Percentiles rank a stretch among this genome's conserved stretches.
These are phyloP conservation scores for Dipodomys stephensi DNA, from an alignment of 2,113 vertebrate genomes.

Conservation along the genomic window DNA sequence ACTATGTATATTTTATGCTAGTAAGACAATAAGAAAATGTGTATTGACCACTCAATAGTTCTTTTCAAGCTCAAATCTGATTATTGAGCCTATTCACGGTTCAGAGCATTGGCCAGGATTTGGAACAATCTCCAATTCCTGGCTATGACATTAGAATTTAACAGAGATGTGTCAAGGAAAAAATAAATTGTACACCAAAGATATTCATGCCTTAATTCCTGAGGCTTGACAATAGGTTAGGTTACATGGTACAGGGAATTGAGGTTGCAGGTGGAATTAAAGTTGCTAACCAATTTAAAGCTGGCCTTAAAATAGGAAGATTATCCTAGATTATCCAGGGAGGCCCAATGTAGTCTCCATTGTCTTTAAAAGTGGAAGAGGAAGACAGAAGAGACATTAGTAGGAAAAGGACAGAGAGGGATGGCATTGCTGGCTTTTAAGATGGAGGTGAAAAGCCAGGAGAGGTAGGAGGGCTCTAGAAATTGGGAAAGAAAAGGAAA, in stretches of 20 bases:
- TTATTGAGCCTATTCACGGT: not conserved
- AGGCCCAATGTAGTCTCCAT: not conserved
- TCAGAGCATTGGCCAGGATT: not conserved
- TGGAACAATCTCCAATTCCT: not conserved
- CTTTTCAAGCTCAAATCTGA: constrained; percentile 42
- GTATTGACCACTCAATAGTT: not conserved
- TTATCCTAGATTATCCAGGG: constrained; percentile 41
- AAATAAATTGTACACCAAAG: not conserved
- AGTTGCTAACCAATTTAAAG: constrained; percentile 34
- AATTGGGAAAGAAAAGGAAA: not conserved
- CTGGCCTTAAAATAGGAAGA: constrained; percentile 57
- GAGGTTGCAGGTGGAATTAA: constrained; percentile 41
- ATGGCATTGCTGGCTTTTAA: not conserved
- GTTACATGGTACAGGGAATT: constrained; percentile 2
- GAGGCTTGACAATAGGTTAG: not conserved
- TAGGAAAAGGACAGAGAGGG: no score
- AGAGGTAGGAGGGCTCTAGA: not conserved
- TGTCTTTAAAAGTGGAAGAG: not conserved
- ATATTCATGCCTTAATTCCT: constrained; percentile 1
- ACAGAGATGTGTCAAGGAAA: not conserved
- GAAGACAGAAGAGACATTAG: not conserved
- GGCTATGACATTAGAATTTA: constrained; percentile 7
- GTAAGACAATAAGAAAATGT: constrained; percentile 24
- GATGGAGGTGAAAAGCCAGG: not conserved
- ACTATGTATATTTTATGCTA: not conserved